These are phyloP conservation scores for Psix sp. DNA, from an alignment of 1,140 invertebrate genomes.

Conservation along the genomic window DNA sequence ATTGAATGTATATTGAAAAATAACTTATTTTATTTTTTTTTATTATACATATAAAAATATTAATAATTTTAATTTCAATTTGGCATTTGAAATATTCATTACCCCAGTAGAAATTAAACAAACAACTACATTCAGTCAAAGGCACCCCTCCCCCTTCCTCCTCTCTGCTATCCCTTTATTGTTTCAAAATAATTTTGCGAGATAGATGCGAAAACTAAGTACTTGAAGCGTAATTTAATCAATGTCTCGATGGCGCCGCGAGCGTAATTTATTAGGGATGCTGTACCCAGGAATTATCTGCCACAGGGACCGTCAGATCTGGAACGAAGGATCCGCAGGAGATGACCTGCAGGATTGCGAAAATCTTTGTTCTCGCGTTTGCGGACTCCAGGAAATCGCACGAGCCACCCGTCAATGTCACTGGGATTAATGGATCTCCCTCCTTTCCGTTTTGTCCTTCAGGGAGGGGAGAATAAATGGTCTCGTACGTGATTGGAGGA, in stretches of 20 bases:
- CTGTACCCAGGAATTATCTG: conserved; percentile 22
- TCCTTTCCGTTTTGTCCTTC: neutral
- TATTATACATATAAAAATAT: no score
- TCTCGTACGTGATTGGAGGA: conserved; percentile 48
- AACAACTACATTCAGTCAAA: no score
- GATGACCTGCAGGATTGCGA: conserved; percentile 38
- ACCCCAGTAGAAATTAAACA: no score
- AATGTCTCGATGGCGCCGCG: conserved; percentile 33
- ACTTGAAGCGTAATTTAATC: conserved; percentile 45
- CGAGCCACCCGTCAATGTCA: conserved; percentile 53
- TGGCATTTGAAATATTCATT: no score
- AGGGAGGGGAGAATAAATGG: conserved; percentile 39
- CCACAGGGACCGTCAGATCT: conserved; percentile 7
- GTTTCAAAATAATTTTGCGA: conserved; percentile 48
- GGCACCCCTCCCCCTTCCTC: no score
- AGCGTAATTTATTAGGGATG: conserved; percentile 48
- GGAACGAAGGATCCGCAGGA: conserved; percentile 22
- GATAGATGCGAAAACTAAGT: conserved; percentile 43
- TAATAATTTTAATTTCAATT: no score
- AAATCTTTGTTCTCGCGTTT: conserved; percentile 25
- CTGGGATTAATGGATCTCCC: conserved; percentile 53
- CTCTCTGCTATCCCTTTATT: no score
- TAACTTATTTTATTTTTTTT: no score
- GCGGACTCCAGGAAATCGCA: conserved; percentile 55
- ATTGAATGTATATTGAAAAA: no score